Percentiles rank a stretch among this genome's conserved stretches.
phyloP scores from a whole-genome alignment of 2,888 invertebrate species.

The Cremastobaeus sp. region DNA sequence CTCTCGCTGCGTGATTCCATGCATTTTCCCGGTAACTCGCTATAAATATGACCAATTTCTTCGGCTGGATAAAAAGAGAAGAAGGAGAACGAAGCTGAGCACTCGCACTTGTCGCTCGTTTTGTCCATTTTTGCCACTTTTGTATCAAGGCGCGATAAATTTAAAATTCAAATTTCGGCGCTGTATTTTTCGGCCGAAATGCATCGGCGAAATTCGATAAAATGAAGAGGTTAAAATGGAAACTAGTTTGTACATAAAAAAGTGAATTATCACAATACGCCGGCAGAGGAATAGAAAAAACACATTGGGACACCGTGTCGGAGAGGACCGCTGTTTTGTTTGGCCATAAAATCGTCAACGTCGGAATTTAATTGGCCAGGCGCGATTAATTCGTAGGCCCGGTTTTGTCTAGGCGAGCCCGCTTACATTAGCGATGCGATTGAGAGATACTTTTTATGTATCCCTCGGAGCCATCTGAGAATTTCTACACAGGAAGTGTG shows the following conservation, averaged over 20 bases:
- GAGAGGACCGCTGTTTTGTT: neutral
- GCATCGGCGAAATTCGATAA: no score
- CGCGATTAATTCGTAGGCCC: constrained; percentile 31
- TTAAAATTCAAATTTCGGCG: no score
- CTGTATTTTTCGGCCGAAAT: no score
- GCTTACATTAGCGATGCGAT: constrained; percentile 49
- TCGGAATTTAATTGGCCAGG: constrained; percentile 45
- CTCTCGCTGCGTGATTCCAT: constrained; percentile 3
- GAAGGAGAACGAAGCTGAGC: neutral
- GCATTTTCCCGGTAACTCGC: constrained; percentile 12
- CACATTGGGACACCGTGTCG: no score
- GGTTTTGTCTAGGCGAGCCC: constrained; percentile 40
- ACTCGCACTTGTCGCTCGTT: neutral
- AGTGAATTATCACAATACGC: constrained; percentile 1
- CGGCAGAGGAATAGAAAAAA: no score
- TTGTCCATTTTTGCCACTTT: constrained; percentile 1
- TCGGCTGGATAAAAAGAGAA: neutral
- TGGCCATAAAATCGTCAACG: constrained; percentile 45
- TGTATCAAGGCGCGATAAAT: neutral
- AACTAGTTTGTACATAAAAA: no score
- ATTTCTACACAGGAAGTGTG: constrained; percentile 53
- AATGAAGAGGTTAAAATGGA: no score
- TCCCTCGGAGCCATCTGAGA: constrained; percentile 39
- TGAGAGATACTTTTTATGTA: constrained; percentile 52
- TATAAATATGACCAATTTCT: constrained; percentile 31